Conservation (phyloP, 2,888 invertebrate genomes). For the Tenthredo notha region DNA sequence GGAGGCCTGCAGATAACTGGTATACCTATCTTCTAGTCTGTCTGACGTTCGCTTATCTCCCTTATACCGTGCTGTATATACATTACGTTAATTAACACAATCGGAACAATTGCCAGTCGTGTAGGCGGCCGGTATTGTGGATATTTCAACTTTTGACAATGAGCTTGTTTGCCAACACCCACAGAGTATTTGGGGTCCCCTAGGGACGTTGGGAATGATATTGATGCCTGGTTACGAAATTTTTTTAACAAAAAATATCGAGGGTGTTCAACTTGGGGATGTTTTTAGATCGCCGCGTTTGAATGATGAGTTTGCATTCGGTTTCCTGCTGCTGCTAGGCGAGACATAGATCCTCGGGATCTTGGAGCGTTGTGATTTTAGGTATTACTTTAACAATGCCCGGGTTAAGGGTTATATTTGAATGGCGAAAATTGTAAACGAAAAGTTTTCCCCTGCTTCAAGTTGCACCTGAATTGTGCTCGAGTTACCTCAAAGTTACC, state of each 20-base stretch:
- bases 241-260: background rate
- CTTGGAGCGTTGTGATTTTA: background rate
- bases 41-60: conserved; percentile 17
- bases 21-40: background rate
- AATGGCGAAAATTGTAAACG: conserved; percentile 33
- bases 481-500: conserved; percentile 33
- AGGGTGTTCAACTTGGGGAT: background rate
- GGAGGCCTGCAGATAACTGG: background rate
- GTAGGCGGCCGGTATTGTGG: background rate
- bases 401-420: background rate
- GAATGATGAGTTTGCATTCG: background rate
- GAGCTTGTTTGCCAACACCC: conserved; percentile 11
- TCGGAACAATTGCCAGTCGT: background rate
- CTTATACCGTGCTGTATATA: background rate
- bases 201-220: background rate
- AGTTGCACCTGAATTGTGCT: conserved; percentile 34
- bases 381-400: conserved; percentile 6
- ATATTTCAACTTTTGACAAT: conserved; percentile 21
- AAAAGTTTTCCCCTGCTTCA: conserved; percentile 19
- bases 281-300: background rate
- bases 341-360: background rate
- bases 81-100: conserved; percentile 43
- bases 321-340: background rate
- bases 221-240: background rate
- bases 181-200: background rate